These are phyloP conservation scores for Diprion similis DNA, from an alignment of 1,140 invertebrate species.

Conservation along the genomic window DNA sequence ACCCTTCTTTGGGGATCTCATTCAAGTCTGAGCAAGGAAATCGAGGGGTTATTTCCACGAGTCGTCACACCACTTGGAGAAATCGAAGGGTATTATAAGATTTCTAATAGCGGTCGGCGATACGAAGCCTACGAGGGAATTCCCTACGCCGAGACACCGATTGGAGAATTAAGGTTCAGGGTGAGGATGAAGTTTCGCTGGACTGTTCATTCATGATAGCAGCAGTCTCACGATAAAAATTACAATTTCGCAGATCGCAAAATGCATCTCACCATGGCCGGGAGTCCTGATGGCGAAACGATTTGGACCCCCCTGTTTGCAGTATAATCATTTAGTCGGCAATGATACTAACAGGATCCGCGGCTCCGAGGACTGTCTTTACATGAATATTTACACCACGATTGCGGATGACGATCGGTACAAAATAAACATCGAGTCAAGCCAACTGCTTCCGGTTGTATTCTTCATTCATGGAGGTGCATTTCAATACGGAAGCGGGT, in stretches of 20 bases:
- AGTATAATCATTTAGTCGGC: slow-evolving; percentile 43
- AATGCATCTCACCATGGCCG: slow-evolving; percentile 50
- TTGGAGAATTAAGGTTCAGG: slow-evolving; percentile 65
- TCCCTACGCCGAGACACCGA: slow-evolving; percentile 68
- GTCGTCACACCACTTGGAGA: slow-evolving; percentile 45
- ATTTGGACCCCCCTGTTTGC: slow-evolving; percentile 51
- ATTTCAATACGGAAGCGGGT: slow-evolving; percentile 56
- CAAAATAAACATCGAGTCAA: slow-evolving; percentile 11
- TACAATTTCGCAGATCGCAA: slow-evolving; percentile 49
- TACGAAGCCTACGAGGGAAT: slow-evolving; percentile 67
- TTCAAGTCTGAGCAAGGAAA: too few relatives aligned
- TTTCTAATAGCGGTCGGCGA: slow-evolving; percentile 46
- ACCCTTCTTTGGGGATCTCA: too few relatives aligned
- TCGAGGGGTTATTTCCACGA: slow-evolving; percentile 33
- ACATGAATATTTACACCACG: slow-evolving; percentile 67
- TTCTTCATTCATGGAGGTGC: slow-evolving; percentile 55
- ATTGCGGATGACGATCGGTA: slow-evolving; percentile 25
- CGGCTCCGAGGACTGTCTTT: slow-evolving; percentile 66
- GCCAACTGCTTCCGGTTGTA: slow-evolving; percentile 42
- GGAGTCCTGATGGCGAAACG: slow-evolving; percentile 55
- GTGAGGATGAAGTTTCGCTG: slow-evolving; percentile 56
- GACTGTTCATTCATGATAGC: slow-evolving; percentile 40
- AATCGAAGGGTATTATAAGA: slow-evolving; percentile 49
- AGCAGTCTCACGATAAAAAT: slow-evolving; percentile 43
- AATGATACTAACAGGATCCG: slow-evolving; percentile 37